A percentile compares a stretch with the other conserved stretches of the same genome.
Evolutionary conservation across 2,113 vertebrate species (phyloP).

Genomic region (Rhombomys opimus): DNA sequence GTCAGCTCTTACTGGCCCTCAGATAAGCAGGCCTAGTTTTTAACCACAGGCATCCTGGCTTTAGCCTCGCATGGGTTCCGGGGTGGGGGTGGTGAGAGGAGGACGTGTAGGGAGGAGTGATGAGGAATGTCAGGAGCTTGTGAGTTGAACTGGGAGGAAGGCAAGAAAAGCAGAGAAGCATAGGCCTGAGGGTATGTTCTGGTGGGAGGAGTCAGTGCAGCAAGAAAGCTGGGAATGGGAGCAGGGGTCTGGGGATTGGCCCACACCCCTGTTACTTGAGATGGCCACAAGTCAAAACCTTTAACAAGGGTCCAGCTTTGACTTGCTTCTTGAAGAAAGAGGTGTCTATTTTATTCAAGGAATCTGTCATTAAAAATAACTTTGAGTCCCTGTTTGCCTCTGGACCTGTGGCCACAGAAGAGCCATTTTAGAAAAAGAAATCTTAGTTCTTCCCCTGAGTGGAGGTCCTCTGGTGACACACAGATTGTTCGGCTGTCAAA

Average conservation of each 20-base stretch:
- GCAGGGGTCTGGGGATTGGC: background rate
- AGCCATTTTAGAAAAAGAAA: constrained; percentile 28
- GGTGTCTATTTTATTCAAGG: background rate
- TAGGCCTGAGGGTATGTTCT: accelerated
- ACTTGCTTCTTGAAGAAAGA: background rate
- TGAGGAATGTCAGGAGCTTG: background rate
- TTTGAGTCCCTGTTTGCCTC: background rate
- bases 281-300: background rate
- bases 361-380: constrained; percentile 18
- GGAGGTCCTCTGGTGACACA: background rate
- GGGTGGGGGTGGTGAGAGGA: accelerated
- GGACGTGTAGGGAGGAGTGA: accelerated
- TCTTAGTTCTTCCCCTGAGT: background rate
- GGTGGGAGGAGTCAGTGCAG: background rate
- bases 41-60: no score
- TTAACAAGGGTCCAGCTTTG: background rate
- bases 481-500: background rate
- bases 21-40: background rate
- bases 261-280: background rate
- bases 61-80: background rate
- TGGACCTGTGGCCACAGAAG: background rate
- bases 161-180: background rate
- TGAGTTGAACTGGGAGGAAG: background rate
- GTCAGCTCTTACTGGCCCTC: background rate
- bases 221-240: background rate